Percentiles rank a stretch among this genome's conserved stretches.
Conservation (phyloP, 2,113 vertebrate species). For the Rhinoderma darwinii region DNA sequence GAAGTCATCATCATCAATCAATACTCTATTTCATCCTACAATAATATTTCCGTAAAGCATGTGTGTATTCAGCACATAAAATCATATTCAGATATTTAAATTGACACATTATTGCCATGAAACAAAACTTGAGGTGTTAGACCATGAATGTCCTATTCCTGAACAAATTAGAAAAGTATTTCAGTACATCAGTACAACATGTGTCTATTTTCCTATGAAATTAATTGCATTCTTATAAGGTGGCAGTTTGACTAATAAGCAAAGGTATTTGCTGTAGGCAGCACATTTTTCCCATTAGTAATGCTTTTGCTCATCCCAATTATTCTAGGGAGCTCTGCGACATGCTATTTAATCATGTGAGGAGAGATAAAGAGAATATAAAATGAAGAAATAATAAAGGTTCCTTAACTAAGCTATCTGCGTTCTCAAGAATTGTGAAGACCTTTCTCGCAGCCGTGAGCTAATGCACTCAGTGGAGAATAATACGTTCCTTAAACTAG, state of each 20-base stretch:
- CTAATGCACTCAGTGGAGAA: slow-evolving; percentile 55
- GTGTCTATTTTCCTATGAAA: slow-evolving; percentile 64
- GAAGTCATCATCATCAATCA: neutral
- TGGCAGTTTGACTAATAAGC: slow-evolving; percentile 67
- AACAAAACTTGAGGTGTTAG: slow-evolving; percentile 21
- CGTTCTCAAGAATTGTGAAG: slow-evolving; percentile 58
- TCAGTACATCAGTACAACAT: slow-evolving; percentile 62
- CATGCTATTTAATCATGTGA: slow-evolving; percentile 65
- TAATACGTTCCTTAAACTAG: slow-evolving; percentile 58
- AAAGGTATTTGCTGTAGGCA: slow-evolving; percentile 67
- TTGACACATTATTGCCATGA: slow-evolving; percentile 1
- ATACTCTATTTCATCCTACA: neutral
- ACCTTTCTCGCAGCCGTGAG: slow-evolving; percentile 56
- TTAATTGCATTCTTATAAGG: slow-evolving; percentile 65
- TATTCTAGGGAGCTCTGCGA: slow-evolving; percentile 65
- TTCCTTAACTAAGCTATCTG: slow-evolving; percentile 58
- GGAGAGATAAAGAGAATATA: slow-evolving; percentile 66
- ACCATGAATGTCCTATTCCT: slow-evolving; percentile 34
- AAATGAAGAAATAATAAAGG: slow-evolving; percentile 59
- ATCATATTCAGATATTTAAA: neutral
- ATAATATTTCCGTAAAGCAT: neutral
- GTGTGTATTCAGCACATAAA: neutral
- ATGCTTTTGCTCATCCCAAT: slow-evolving; percentile 68
- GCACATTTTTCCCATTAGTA: slow-evolving; percentile 69
- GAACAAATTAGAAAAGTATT: slow-evolving; percentile 63